phyloP scores from a whole-genome alignment of 2,113 vertebrate genomes.

The Trachemys scripta region DNA sequence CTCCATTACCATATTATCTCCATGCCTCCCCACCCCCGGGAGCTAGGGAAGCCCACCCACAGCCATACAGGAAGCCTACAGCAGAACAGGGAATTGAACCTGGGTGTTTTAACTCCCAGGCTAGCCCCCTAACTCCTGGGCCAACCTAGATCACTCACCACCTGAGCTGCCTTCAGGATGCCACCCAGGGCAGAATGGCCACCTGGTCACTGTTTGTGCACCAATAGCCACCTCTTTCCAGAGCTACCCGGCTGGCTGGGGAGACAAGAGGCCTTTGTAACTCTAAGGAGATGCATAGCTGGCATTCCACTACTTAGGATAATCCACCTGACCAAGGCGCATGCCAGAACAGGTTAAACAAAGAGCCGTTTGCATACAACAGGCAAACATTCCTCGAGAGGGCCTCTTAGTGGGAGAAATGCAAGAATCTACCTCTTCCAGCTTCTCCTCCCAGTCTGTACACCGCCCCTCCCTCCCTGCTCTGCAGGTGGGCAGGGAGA shows the following conservation, averaged over 20 bases:
- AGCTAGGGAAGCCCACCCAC: not conserved
- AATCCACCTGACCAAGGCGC: slow-evolving; percentile 61
- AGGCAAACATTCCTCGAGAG: not conserved
- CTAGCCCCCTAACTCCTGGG: not conserved
- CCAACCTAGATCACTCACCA: not conserved
- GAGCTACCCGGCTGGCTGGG: not conserved
- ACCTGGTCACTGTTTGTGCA: fast-evolving
- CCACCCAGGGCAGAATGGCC: not conserved
- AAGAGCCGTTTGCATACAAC: fast-evolving
- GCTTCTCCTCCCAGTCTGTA: fast-evolving
- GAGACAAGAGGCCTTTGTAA: not conserved
- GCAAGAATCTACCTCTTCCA: not conserved
- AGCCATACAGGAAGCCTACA: not conserved
- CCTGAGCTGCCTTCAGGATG: not conserved
- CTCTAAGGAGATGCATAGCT: slow-evolving; percentile 47
- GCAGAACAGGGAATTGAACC: not conserved
- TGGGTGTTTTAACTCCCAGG: not conserved
- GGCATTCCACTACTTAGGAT: slow-evolving; percentile 62
- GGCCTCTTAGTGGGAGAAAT: not conserved
- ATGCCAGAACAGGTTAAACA: slow-evolving; percentile 52
- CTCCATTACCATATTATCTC: not conserved
- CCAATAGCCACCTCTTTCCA: not conserved
- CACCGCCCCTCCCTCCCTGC: not conserved
- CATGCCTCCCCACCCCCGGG: not conserved
- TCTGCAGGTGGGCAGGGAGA: not conserved